phyloP scores from a whole-genome alignment of 2,888 invertebrate genomes.

The Lampropteryx suffumata region DNA sequence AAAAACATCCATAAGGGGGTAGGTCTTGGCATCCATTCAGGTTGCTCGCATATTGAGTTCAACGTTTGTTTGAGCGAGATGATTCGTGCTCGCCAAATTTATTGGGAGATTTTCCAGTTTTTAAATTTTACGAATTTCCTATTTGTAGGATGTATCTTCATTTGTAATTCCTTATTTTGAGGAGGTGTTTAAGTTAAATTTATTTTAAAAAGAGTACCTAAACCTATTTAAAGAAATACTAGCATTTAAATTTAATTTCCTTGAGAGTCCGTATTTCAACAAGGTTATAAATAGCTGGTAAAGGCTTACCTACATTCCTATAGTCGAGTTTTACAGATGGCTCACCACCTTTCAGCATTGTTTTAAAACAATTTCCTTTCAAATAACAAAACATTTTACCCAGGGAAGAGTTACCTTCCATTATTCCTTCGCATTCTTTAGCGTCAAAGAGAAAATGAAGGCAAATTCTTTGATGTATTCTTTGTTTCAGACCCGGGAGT shows the following conservation, averaged over 20 bases:
- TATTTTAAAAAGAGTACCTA: too few species aligned
- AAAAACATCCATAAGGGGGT: constrained; percentile 36
- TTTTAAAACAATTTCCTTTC: constrained; percentile 19
- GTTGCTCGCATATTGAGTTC: constrained; percentile 71
- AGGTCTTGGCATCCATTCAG: constrained; percentile 66
- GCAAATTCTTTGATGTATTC: constrained; percentile 37
- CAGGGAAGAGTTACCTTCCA: constrained; percentile 29
- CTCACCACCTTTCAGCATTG: constrained; percentile 15
- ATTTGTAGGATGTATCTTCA: not conserved
- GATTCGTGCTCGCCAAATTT: constrained; percentile 61
- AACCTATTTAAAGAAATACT: too few species aligned
- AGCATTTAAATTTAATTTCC: too few species aligned
- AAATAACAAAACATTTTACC: constrained; percentile 30
- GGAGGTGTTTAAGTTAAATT: too few species aligned
- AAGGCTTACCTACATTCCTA: too few species aligned
- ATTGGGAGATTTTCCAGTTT: constrained; percentile 61
- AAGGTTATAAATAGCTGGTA: too few species aligned
- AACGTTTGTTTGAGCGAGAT: constrained; percentile 62
- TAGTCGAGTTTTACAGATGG: not conserved
- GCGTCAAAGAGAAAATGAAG: constrained; percentile 34
- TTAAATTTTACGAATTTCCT: constrained; percentile 37
- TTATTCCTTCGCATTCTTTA: constrained; percentile 34
- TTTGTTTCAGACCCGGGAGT: constrained; percentile 26
- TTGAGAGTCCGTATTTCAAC: too few species aligned
- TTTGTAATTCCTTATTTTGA: too few species aligned